These are phyloP conservation scores for Chelmon rostratus DNA, from an alignment of 2,797 vertebrate genomes.

Conservation along the genomic window DNA sequence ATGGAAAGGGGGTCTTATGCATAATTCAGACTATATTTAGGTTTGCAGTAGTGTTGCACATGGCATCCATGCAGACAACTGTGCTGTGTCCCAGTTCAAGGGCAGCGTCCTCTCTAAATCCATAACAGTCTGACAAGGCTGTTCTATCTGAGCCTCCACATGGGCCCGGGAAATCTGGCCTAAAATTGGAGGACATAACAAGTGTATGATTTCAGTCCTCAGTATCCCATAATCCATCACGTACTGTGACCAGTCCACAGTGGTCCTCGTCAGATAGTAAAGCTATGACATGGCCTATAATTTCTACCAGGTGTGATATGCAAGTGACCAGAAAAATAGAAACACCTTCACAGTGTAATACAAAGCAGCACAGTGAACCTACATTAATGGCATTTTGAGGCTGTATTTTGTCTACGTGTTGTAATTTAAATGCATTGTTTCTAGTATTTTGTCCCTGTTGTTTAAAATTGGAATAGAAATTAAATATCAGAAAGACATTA, in stretches of 20 bases:
- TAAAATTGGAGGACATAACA: slow-evolving; percentile 7
- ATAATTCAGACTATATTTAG: neutral
- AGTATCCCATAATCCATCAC: neutral
- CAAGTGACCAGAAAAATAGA: neutral
- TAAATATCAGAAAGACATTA: neutral
- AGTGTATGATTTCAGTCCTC: neutral
- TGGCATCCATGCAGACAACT: slow-evolving; percentile 6
- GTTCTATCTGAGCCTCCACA: slow-evolving; percentile 6
- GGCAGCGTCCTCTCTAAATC: slow-evolving; percentile 33
- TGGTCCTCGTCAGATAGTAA: neutral
- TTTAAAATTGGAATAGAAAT: neutral
- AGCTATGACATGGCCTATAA: neutral
- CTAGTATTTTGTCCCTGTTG: too few species aligned
- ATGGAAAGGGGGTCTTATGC: neutral
- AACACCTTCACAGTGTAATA: neutral
- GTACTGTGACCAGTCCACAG: neutral
- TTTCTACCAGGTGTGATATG: neutral
- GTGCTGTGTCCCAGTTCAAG: slow-evolving; percentile 44
- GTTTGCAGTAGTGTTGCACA: neutral
- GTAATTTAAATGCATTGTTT: neutral
- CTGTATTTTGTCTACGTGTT: neutral
- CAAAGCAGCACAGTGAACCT: neutral
- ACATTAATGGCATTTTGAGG: neutral
- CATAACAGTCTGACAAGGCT: slow-evolving; percentile 41
- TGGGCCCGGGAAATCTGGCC: slow-evolving; percentile 14